These are phyloP conservation scores for Zaprionus gabonicus DNA, from an alignment of 1,140 invertebrate genomes.

Conservation along the genomic window DNA sequence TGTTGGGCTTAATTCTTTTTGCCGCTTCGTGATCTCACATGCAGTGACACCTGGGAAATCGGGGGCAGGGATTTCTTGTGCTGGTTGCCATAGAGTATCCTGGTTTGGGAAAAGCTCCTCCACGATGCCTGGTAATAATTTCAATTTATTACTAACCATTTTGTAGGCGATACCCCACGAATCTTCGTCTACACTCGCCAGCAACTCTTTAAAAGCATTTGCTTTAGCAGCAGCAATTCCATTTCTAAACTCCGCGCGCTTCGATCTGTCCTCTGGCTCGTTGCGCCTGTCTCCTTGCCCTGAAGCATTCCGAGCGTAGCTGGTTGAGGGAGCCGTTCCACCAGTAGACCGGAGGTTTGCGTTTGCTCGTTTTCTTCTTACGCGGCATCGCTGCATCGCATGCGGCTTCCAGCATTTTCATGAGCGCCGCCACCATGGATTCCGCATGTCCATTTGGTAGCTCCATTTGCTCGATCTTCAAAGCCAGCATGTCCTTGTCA, in stretches of 20 bases:
- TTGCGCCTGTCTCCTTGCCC: constrained; percentile 6
- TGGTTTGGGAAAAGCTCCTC: too few species aligned
- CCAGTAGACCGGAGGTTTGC: background rate
- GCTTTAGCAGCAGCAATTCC: background rate
- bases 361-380: background rate
- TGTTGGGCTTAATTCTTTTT: too few species aligned
- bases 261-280: background rate
- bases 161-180: background rate
- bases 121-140: too few species aligned
- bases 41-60: too few species aligned
- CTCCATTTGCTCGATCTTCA: too few species aligned
- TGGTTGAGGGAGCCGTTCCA: background rate
- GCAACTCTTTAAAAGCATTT: background rate
- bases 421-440: background rate
- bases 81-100: too few species aligned
- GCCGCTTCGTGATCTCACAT: too few species aligned
- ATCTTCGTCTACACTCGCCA: background rate
- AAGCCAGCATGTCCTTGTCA: too few species aligned
- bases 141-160: background rate
- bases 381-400: constrained; percentile 1
- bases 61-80: too few species aligned
- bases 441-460: background rate
- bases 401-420: background rate
- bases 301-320: background rate
- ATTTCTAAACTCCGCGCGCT: background rate